These are phyloP conservation scores for Castor canadensis DNA, from an alignment of 2,113 vertebrate genomes.

Conservation along the genomic window DNA sequence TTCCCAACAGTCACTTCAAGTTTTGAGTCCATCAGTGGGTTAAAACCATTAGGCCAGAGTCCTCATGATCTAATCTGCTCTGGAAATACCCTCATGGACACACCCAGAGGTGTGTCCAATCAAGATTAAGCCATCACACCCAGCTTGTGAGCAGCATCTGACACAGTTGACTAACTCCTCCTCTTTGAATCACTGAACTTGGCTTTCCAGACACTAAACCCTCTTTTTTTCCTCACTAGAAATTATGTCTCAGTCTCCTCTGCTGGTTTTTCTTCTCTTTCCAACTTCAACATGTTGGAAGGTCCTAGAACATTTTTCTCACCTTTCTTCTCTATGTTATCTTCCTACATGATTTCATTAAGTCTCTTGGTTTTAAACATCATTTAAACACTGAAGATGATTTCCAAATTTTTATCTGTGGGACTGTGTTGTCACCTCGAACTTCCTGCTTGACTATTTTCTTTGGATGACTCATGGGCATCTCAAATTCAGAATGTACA, in stretches of 20 bases:
- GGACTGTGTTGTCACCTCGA: background rate
- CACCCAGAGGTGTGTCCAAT: no score
- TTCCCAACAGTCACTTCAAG: no score
- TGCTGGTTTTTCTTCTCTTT: constrained; percentile 16
- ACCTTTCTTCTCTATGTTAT: background rate
- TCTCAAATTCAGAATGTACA: background rate
- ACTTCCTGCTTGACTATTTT: background rate
- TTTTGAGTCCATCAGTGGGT: no score
- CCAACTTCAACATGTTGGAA: background rate
- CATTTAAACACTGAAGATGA: background rate
- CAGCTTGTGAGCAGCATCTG: background rate
- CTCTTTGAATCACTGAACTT: background rate
- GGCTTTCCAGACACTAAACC: background rate
- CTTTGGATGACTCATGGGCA: background rate
- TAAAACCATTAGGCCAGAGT: no score
- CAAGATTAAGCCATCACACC: no score
- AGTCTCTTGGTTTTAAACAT: background rate
- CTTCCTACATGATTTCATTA: background rate
- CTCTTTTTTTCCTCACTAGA: background rate
- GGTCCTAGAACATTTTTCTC: background rate
- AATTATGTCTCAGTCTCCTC: background rate
- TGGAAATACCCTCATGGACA: no score
- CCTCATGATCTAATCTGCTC: no score
- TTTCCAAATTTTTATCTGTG: background rate
- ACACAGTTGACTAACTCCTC: background rate